A percentile compares a stretch with the other conserved stretches of the same genome.
These are phyloP conservation scores for Valencia hispanica DNA, from an alignment of 2,797 vertebrate species.

Conservation along the genomic window DNA sequence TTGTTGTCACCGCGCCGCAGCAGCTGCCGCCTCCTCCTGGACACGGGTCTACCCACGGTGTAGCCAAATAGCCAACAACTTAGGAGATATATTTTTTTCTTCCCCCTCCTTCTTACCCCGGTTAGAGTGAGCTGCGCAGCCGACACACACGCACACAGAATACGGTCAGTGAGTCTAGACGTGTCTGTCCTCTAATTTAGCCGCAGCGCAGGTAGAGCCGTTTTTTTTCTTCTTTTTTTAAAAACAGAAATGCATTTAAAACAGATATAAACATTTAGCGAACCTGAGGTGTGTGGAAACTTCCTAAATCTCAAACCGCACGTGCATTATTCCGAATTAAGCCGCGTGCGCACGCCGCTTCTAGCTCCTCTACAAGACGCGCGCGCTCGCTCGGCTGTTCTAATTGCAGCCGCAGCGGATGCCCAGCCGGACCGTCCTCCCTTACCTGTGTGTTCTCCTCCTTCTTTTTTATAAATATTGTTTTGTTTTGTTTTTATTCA, in stretches of 20 bases:
- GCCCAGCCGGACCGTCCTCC: conserved; percentile 36
- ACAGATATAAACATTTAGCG: background rate
- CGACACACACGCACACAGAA: background rate
- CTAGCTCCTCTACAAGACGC: conserved; percentile 3
- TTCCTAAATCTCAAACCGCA: conserved; percentile 44
- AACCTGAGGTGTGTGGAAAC: conserved; percentile 27
- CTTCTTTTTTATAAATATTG: conserved; percentile 39
- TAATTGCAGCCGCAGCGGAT: conserved; percentile 64
- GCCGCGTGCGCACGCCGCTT: conserved; percentile 2
- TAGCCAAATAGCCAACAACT: background rate
- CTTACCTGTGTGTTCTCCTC: conserved; percentile 86
- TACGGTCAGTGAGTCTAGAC: conserved; percentile 9
- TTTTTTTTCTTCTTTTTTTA: conserved; percentile 27
- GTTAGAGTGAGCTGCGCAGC: background rate
- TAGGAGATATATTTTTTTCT: background rate
- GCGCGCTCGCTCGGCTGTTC: conserved; percentile 16
- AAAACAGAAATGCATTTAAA: no score
- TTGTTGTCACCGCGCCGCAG: conserved; percentile 58
- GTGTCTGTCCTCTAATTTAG: conserved; percentile 24
- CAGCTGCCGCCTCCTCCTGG: conserved; percentile 14
- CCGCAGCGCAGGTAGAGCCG: conserved; percentile 63
- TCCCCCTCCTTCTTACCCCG: background rate
- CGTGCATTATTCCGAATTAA: conserved; percentile 21
- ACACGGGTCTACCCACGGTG: background rate
- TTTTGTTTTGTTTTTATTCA: conserved; percentile 33